phyloP scores from a whole-genome alignment of 2,113 vertebrate species.

The Sinocyclocheilus grahami region DNA sequence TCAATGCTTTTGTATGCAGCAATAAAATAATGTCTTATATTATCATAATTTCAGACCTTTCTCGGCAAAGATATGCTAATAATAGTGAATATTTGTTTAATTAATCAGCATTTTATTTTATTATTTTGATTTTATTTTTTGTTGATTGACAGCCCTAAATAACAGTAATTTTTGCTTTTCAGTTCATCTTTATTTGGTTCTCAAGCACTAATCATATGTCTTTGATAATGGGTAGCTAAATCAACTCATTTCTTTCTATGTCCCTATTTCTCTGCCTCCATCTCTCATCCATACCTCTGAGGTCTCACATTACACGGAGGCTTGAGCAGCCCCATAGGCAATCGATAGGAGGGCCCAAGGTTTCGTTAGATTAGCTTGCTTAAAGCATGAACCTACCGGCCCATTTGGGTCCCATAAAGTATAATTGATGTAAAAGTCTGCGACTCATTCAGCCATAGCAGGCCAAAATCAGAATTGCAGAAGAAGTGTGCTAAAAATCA shows the following conservation, averaged over 20 bases:
- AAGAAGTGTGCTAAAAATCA: slow-evolving; percentile 31
- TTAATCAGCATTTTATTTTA: background rate
- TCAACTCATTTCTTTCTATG: background rate
- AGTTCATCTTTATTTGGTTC: slow-evolving; percentile 2
- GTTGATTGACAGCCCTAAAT: background rate
- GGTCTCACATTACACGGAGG: slow-evolving; percentile 55
- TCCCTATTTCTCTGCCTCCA: background rate
- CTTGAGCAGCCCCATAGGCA: slow-evolving; percentile 50
- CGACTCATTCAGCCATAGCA: slow-evolving; percentile 36
- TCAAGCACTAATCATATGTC: background rate
- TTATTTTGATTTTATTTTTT: background rate
- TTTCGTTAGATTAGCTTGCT: slow-evolving; percentile 49
- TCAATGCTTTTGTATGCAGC: background rate
- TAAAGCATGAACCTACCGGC: slow-evolving; percentile 36
- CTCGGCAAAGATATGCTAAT: background rate
- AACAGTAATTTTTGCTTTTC: background rate
- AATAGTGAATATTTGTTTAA: background rate
- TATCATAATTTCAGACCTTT: background rate
- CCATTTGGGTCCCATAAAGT: slow-evolving; percentile 46
- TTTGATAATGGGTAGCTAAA: background rate
- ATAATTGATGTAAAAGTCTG: slow-evolving; percentile 46
- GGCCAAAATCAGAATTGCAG: slow-evolving; percentile 35
- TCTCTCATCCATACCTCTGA: slow-evolving; percentile 35
- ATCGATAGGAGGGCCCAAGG: slow-evolving; percentile 47
- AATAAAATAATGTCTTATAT: background rate